Percentiles rank a stretch among this genome's conserved stretches.
phyloP scores from a whole-genome alignment of 2,888 invertebrate species.

The Hirtodrosophila cameraria region DNA sequence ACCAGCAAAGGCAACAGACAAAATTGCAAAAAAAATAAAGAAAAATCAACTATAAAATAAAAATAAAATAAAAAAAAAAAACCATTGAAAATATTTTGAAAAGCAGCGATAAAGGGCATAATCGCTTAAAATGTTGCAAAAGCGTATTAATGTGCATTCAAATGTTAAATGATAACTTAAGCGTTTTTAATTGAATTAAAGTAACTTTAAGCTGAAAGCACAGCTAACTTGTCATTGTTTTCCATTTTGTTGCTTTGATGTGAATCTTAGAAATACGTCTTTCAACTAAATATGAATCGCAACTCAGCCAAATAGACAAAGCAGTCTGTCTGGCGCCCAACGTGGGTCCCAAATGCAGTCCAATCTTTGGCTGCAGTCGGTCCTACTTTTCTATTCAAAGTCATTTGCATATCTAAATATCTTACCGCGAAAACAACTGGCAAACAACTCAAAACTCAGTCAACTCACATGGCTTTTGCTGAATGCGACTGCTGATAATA shows the following conservation, averaged over 20 bases:
- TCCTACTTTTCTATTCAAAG: slow-evolving; percentile 2
- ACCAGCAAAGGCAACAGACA: slow-evolving; percentile 16
- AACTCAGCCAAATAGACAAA: neutral
- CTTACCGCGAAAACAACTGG: slow-evolving; percentile 49
- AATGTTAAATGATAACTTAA: too few relatives aligned
- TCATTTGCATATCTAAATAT: slow-evolving; percentile 71
- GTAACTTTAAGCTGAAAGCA: too few relatives aligned
- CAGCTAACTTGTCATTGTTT: too few relatives aligned
- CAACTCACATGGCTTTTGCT: slow-evolving; percentile 25
- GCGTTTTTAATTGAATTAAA: too few relatives aligned
- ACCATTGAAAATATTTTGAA: slow-evolving; percentile 46
- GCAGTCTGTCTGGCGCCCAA: neutral
- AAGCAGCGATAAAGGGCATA: neutral
- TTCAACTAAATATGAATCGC: too few relatives aligned
- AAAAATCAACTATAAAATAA: slow-evolving; percentile 1
- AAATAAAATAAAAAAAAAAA: slow-evolving; percentile 32
- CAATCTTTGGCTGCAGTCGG: neutral
- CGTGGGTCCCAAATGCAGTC: neutral
- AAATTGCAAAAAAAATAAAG: slow-evolving; percentile 1
- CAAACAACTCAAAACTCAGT: slow-evolving; percentile 21
- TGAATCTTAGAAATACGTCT: too few relatives aligned
- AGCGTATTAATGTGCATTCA: too few relatives aligned
- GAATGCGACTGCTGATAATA: slow-evolving; percentile 64
- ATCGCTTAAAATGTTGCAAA: neutral
- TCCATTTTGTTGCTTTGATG: too few relatives aligned